Conservation (phyloP, 2,888 invertebrate species). For the Microctonus brassicae region DNA sequence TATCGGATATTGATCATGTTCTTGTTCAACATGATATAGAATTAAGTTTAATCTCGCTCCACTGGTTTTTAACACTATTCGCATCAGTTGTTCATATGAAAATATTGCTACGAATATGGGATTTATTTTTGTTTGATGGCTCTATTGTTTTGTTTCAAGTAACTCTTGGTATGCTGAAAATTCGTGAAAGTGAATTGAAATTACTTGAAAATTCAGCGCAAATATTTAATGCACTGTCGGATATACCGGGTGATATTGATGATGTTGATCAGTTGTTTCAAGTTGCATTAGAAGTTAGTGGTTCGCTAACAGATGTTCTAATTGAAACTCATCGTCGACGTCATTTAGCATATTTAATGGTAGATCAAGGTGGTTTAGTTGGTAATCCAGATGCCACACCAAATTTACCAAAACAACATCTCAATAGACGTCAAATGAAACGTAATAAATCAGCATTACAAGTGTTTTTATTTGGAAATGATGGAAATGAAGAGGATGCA, state of each 20-base stretch:
- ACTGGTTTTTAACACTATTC: slow-evolving; percentile 98
- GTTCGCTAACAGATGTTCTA: slow-evolving; percentile 85
- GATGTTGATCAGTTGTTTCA: slow-evolving; percentile 90
- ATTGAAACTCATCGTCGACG: slow-evolving; percentile 91
- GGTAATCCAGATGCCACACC: slow-evolving; percentile 90
- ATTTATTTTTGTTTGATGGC: slow-evolving; percentile 96
- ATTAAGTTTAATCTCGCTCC: slow-evolving; percentile 93
- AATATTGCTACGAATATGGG: slow-evolving; percentile 94
- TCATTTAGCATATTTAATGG: slow-evolving; percentile 96
- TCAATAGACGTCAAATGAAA: slow-evolving; percentile 89
- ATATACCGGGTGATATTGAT: slow-evolving; percentile 94
- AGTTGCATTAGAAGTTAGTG: slow-evolving; percentile 82
- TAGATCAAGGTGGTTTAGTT: slow-evolving; percentile 93
- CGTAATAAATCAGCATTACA: slow-evolving; percentile 92
- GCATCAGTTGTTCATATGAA: slow-evolving; percentile 97
- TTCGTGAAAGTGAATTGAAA: slow-evolving; percentile 84
- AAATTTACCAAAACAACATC: slow-evolving; percentile 94
- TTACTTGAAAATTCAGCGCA: slow-evolving; percentile 95
- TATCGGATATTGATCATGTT: slow-evolving; percentile 91
- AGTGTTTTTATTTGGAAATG: slow-evolving; percentile 87
- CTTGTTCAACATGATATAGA: slow-evolving; percentile 95
- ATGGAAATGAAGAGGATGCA: slow-evolving; percentile 82
- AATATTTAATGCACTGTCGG: slow-evolving; percentile 96
- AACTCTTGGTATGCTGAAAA: slow-evolving; percentile 94
- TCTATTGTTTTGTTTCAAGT: slow-evolving; percentile 94